Conservation (phyloP, 2,113 vertebrate species). For the Noctilio leporinus region DNA sequence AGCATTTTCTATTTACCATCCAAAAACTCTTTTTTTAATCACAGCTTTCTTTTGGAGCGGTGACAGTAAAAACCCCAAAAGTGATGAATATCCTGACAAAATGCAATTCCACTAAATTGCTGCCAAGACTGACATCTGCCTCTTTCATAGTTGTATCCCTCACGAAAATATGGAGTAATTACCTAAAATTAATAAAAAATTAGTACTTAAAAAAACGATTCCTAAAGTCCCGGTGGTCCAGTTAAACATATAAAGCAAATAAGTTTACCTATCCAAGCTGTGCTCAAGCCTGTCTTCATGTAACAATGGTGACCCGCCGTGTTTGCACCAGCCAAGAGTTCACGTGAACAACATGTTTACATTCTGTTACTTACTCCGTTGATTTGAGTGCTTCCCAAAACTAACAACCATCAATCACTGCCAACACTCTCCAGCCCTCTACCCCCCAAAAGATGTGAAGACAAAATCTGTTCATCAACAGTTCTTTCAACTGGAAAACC, state of each 20-base stretch:
- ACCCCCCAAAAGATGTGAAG: neutral
- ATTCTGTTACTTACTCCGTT: neutral
- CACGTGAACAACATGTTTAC: neutral
- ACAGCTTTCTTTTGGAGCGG: neutral
- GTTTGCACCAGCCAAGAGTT: neutral
- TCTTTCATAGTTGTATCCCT: conserved; percentile 10
- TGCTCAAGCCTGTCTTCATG: neutral
- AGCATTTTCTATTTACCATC: neutral
- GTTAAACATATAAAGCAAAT: neutral
- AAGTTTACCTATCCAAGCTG: neutral
- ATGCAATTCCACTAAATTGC: neutral
- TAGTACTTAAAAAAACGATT: neutral
- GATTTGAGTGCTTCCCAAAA: neutral
- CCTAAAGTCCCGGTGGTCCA: neutral
- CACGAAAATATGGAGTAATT: neutral
- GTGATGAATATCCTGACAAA: neutral
- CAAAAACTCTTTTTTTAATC: neutral
- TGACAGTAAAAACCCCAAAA: conserved; percentile 3
- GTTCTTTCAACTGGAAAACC: conserved; percentile 8
- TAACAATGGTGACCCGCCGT: neutral
- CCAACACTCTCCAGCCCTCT: neutral
- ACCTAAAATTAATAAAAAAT: neutral
- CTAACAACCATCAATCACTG: neutral
- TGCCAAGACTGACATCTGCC: neutral
- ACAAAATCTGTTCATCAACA: neutral